Percentiles rank a stretch among this genome's conserved stretches.
Conservation (phyloP, 2,113 vertebrate species). For the Rhabdornis inornatus region DNA sequence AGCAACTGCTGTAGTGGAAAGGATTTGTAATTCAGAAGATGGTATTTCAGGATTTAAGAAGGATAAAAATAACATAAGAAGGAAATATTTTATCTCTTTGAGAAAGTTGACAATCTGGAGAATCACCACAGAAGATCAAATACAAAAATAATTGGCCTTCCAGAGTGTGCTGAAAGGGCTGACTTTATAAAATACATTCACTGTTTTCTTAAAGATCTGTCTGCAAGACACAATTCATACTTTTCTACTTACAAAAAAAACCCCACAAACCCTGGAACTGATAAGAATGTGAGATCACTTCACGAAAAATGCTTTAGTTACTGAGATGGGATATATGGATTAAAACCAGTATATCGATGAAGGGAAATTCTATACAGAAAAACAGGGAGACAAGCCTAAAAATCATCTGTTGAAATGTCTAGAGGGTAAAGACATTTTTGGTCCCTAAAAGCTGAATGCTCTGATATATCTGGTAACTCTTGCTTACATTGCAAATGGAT, state of each 20-base stretch:
- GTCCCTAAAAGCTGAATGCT: background rate
- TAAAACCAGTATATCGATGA: background rate
- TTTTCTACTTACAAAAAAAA: background rate
- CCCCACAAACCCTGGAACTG: background rate
- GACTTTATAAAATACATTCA: background rate
- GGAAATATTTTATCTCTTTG: conserved; percentile 17
- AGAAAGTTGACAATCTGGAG: background rate
- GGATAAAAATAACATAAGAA: background rate
- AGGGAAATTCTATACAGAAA: background rate
- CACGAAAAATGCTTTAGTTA: background rate
- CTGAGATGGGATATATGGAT: background rate
- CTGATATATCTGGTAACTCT: background rate
- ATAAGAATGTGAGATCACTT: background rate
- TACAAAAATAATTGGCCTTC: conserved; percentile 24
- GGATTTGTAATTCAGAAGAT: conserved; percentile 7
- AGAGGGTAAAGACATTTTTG: background rate
- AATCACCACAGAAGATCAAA: background rate
- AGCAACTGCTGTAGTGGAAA: background rate
- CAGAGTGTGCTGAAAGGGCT: background rate
- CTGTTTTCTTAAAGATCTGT: background rate
- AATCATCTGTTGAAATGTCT: background rate
- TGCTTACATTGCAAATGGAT: background rate
- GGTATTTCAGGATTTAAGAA: background rate
- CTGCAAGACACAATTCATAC: background rate
- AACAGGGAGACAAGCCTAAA: background rate